Evolutionary conservation across 2,888 invertebrate species (phyloP), one percentile per base, ranked within the genome.

Genomic region (Eupsilia transversa): DNA sequence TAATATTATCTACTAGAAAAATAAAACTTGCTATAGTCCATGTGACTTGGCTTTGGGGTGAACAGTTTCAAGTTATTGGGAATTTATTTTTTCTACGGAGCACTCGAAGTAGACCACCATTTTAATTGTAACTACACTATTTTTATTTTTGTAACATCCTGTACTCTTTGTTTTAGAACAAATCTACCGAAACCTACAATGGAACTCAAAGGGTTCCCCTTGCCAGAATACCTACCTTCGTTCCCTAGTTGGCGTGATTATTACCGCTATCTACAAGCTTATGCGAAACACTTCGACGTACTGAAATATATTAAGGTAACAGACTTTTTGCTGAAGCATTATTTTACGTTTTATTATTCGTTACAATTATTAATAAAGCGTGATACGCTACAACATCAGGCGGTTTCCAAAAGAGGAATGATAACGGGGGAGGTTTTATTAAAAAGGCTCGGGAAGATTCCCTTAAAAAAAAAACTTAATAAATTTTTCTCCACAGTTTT

Each of bases 131-230:
- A 14, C n/a, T n/a, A 10, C 9, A 43, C 1, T 4, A 14, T 14
- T 46, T 0, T n/a, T n/a, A n/a, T n/a, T n/a, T 43, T 52, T 27
- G 0, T 20, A 30, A 60, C 2, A 27, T 12, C 12, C 4, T 63
- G 0, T 35, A 12, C 52, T 35, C 7, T 59, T 57, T 66, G 23
- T 93, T 93, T 60, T 86, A 96, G 96, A 72, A 95, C 96, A 9
- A 96, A 96, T 86, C 89, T 96, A 77, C 96, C 96, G n/a, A 96
- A 95, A 85, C 93, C 93, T 5, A 92, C 95, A 41, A 96, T 96
- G 96, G 94, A 94, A 84, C 88, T 96, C 0, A 89, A 87, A 72
- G 94, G 93, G 0, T 96, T 94, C 75, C 94, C 94, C 0, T 74
- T 95, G 56, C 94, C 96, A 35, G 87, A 93, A 27, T 88, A 91